These are phyloP conservation scores for Xyrauchen texanus DNA, from an alignment of 2,113 vertebrate genomes.

Conservation along the genomic window DNA sequence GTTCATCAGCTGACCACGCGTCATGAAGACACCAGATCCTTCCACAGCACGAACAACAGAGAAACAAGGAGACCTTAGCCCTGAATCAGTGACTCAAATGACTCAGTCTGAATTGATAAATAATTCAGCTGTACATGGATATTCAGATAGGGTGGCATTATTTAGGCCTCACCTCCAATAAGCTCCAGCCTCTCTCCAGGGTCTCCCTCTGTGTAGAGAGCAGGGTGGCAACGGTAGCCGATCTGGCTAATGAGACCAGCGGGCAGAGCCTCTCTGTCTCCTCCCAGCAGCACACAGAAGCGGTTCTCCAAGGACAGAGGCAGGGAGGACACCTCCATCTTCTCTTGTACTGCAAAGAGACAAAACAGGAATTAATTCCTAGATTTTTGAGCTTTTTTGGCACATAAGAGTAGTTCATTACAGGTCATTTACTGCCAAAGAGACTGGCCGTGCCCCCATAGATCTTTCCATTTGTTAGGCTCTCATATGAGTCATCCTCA, in stretches of 20 bases:
- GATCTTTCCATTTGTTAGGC: slow-evolving; percentile 84
- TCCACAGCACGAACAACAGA: slow-evolving; percentile 45
- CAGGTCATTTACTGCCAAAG: slow-evolving; percentile 82
- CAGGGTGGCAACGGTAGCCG: slow-evolving; percentile 95
- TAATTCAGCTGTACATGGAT: slow-evolving; percentile 35
- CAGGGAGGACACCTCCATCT: slow-evolving; percentile 82
- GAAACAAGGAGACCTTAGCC: slow-evolving; percentile 43
- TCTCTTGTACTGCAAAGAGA: slow-evolving; percentile 79
- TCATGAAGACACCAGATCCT: slow-evolving; percentile 95
- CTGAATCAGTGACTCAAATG: slow-evolving; percentile 38
- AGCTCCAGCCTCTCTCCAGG: slow-evolving; percentile 97
- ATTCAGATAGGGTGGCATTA: slow-evolving; percentile 14
- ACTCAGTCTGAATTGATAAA: slow-evolving; percentile 23
- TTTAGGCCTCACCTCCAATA: slow-evolving; percentile 82
- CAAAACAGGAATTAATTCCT: slow-evolving; percentile 12
- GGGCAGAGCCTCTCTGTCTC: slow-evolving; percentile 91
- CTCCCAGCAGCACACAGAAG: slow-evolving; percentile 91
- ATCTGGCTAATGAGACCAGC: slow-evolving; percentile 97
- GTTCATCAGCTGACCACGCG: slow-evolving; percentile 96
- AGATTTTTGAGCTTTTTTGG: slow-evolving; percentile 1
- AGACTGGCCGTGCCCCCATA: slow-evolving; percentile 83
- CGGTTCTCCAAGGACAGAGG: slow-evolving; percentile 86
- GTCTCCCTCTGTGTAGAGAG: slow-evolving; percentile 95
- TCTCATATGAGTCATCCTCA: slow-evolving; percentile 90
- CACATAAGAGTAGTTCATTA: slow-evolving; percentile 9